Conservation (phyloP, 2,797 vertebrate species). For the Sibirionetta formosa region DNA sequence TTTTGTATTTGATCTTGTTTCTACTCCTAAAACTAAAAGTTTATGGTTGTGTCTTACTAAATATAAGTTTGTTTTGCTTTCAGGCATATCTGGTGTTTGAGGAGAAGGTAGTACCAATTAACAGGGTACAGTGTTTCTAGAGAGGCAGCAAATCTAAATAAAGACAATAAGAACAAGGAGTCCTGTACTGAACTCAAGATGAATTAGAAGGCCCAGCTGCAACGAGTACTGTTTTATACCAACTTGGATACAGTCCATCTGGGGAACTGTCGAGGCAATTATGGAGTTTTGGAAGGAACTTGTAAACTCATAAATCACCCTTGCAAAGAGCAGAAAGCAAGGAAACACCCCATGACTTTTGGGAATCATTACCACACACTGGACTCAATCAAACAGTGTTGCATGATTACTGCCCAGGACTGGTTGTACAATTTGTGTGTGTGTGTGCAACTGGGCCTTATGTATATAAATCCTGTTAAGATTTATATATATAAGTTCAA, state of each 20-base stretch:
- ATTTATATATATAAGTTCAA: not conserved
- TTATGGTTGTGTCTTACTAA: not conserved
- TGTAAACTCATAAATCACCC: slow-evolving; percentile 62
- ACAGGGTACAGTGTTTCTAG: not conserved
- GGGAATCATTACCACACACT: not conserved
- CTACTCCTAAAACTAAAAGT: not conserved
- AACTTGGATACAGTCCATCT: slow-evolving; percentile 17
- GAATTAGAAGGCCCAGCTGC: slow-evolving; percentile 19
- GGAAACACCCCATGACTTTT: slow-evolving; percentile 30
- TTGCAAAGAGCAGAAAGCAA: slow-evolving; percentile 42
- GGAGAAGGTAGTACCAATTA: not conserved
- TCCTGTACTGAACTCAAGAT: not conserved
- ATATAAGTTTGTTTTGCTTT: not conserved
- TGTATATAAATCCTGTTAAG: not conserved
- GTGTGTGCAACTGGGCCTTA: not conserved
- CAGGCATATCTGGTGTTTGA: not conserved
- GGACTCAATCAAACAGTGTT: not conserved
- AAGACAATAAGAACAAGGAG: slow-evolving; percentile 36
- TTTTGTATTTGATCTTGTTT: not conserved
- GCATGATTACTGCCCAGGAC: not conserved
- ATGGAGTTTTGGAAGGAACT: slow-evolving; percentile 30
- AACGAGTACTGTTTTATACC: slow-evolving; percentile 22
- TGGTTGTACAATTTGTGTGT: not conserved
- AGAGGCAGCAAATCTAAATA: not conserved
- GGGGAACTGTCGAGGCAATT: slow-evolving; percentile 32